phyloP scores from a whole-genome alignment of 1,140 invertebrate species.

The Caligus rogercresseyi region DNA sequence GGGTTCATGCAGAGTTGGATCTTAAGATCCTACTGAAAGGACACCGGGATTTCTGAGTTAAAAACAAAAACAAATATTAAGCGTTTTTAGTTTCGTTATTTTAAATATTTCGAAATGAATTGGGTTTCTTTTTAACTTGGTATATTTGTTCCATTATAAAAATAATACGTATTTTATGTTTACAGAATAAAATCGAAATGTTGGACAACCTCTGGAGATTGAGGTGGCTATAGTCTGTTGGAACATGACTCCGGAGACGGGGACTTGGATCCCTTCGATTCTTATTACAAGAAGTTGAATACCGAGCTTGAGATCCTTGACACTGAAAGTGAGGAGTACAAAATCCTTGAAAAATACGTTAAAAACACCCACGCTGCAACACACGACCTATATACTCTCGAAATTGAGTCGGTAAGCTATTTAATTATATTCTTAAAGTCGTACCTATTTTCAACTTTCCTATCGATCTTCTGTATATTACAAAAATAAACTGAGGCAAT shows the following conservation, averaged over 20 bases:
- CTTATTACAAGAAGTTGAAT: conserved; percentile 75
- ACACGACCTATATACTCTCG: conserved; percentile 53
- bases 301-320: conserved; percentile 56
- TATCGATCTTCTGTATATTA: no score
- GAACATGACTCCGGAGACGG: conserved; percentile 33
- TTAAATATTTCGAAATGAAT: no score
- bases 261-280: conserved; percentile 50
- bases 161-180: background rate
- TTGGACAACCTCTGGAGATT: conserved; percentile 79
- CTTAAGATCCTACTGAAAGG: no score
- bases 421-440: no score
- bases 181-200: conserved; percentile 65
- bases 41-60: no score
- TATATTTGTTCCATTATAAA: no score
- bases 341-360: conserved; percentile 54
- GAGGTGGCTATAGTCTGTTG: conserved; percentile 82
- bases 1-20: no score
- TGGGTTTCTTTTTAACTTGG: no score
- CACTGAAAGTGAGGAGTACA: conserved; percentile 50
- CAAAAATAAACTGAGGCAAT: no score
- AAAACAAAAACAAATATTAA: no score
- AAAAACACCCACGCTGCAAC: conserved; percentile 72
- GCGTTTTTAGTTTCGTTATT: no score
- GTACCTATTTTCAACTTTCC: no score
- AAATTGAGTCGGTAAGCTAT: conserved; percentile 42